phyloP scores from a whole-genome alignment of 2,113 vertebrate genomes.

The Pholis gunnellus region DNA sequence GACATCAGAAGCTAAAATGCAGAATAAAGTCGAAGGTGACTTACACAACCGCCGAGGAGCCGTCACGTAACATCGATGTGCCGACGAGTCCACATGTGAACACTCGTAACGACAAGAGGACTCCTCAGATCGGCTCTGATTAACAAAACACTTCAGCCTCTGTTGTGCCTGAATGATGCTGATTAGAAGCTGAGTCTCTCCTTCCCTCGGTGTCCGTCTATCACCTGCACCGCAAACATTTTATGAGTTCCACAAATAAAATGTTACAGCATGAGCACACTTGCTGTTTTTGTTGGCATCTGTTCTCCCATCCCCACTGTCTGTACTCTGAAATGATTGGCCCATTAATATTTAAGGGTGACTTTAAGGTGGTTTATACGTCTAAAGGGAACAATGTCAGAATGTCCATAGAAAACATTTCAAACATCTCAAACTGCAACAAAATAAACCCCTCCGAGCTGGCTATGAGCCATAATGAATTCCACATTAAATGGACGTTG shows the following conservation, averaged over 20 bases:
- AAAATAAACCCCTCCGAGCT: background rate
- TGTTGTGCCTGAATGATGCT: background rate
- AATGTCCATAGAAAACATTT: background rate
- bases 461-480: background rate
- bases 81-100: background rate
- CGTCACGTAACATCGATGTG: background rate
- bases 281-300: background rate
- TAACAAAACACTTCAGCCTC: background rate
- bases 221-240: background rate
- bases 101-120: background rate
- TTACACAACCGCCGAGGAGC: conserved; percentile 7
- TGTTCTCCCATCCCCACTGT: too few species aligned
- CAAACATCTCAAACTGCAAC: background rate
- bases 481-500: background rate
- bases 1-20: background rate
- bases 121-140: conserved; percentile 15
- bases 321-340: background rate
- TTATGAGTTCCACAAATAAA: background rate
- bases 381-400: too few species aligned
- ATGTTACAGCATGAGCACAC: background rate
- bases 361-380: background rate
- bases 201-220: background rate
- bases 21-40: background rate
- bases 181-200: background rate
- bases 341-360: background rate